Evolutionary conservation across 2,113 vertebrate species (phyloP).

Genomic region (Hydrolagus affinis): DNA sequence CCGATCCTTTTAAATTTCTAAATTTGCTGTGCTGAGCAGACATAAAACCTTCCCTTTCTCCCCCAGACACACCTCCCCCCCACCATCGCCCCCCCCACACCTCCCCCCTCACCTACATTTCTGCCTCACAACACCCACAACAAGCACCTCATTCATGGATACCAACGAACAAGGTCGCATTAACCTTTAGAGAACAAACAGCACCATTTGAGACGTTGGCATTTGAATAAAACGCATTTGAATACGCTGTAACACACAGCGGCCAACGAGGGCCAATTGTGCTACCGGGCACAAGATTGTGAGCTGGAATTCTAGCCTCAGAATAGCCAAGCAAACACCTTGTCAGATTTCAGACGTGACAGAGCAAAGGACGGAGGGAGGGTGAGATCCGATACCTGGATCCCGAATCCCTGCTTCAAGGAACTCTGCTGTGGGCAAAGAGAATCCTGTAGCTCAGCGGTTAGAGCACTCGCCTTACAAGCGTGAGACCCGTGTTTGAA

Average conservation of each 20-base stretch:
- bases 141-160: conserved; percentile 3
- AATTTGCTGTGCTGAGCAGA: not conserved
- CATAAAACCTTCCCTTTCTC: not conserved
- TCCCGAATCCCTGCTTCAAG: not conserved
- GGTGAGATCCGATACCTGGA: not conserved
- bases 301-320: not conserved
- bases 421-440: too few species aligned
- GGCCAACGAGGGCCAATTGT: too few species aligned
- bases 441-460: too few species aligned
- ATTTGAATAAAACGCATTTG: not conserved
- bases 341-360: not conserved
- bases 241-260: too few species aligned
- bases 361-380: not conserved
- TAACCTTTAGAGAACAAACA: conserved; percentile 19
- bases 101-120: not conserved
- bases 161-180: not conserved
- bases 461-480: too few species aligned
- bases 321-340: too few species aligned
- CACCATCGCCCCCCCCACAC: too few species aligned
- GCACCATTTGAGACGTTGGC: not conserved
- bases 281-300: too few species aligned
- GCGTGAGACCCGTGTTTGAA: too few species aligned
- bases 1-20: not conserved
- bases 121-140: not conserved
- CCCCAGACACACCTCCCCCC: too few species aligned